phyloP scores from a whole-genome alignment of 2,888 invertebrate species.

The Axea sp. region DNA sequence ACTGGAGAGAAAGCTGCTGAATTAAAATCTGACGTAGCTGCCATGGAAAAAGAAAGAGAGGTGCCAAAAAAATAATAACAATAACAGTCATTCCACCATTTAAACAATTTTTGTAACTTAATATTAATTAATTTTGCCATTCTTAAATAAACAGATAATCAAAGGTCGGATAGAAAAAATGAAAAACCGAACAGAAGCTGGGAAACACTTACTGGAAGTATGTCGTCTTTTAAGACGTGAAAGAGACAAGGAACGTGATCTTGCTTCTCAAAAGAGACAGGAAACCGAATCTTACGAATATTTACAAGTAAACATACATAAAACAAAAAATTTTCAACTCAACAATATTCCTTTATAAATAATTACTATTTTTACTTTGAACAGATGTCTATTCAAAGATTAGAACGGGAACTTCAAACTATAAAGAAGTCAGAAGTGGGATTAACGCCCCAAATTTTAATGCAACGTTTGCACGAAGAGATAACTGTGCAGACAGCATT shows the following conservation, averaged over 20 bases:
- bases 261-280: conserved; percentile 82
- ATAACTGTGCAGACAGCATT: conserved; percentile 82
- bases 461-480: conserved; percentile 88
- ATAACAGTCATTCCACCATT: too few species aligned
- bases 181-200: conserved; percentile 69
- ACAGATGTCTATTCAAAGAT: conserved; percentile 79
- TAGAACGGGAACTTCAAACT: conserved; percentile 85
- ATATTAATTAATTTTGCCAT: neutral
- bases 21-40: conserved; percentile 90
- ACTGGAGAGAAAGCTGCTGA: conserved; percentile 86
- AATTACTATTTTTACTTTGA: too few species aligned
- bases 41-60: conserved; percentile 89
- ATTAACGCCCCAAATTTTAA: conserved; percentile 84
- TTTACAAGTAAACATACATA: conserved; percentile 66
- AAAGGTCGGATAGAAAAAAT: conserved; percentile 72
- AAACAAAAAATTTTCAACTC: conserved; percentile 2
- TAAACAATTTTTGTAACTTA: too few species aligned
- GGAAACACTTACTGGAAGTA: conserved; percentile 71
- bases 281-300: conserved; percentile 78
- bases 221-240: conserved; percentile 81
- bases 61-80: too few species aligned
- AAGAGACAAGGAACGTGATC: conserved; percentile 82
- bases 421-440: conserved; percentile 81
- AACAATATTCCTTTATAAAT: too few species aligned
- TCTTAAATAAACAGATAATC: conserved; percentile 63